Conservation (phyloP, 2,888 invertebrate genomes). For the Drosophila kambysellisi region DNA sequence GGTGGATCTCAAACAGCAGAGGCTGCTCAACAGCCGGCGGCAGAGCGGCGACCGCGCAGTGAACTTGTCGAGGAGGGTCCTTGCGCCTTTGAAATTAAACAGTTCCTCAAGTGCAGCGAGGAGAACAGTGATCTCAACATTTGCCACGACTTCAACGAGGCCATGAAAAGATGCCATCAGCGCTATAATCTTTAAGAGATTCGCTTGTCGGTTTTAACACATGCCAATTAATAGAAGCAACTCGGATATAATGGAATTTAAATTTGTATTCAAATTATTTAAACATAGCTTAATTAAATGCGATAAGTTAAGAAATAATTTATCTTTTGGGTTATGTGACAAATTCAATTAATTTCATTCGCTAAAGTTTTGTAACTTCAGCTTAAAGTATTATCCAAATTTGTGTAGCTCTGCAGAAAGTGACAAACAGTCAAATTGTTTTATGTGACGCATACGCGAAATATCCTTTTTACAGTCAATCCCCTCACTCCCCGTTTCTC, state of each 20-base stretch:
- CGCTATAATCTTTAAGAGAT: slow-evolving; percentile 56
- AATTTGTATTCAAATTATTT: neutral
- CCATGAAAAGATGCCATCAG: slow-evolving; percentile 61
- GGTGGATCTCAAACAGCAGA: slow-evolving; percentile 8
- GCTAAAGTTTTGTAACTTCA: too few species aligned
- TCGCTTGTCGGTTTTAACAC: neutral
- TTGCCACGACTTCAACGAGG: slow-evolving; percentile 65
- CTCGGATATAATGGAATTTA: too few species aligned
- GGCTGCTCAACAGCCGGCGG: slow-evolving; percentile 2
- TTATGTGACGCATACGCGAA: slow-evolving; percentile 46
- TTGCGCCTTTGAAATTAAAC: slow-evolving; percentile 59
- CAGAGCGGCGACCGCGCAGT: slow-evolving; percentile 10
- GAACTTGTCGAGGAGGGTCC: slow-evolving; percentile 66
- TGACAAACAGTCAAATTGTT: slow-evolving; percentile 61
- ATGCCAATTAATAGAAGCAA: neutral
- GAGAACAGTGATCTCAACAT: slow-evolving; percentile 61
- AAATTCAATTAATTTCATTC: neutral
- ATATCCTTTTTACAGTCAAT: slow-evolving; percentile 46
- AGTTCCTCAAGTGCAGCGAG: slow-evolving; percentile 70
- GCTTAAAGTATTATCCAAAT: slow-evolving; percentile 10
- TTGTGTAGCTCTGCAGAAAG: slow-evolving; percentile 3
- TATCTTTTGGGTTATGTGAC: neutral
- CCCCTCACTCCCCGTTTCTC: neutral
- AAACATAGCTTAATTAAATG: neutral
- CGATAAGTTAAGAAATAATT: neutral